A percentile compares a stretch with the other conserved stretches of the same genome.
Conservation (phyloP, 2,888 invertebrate species). For the Oxycera nigricornis region DNA sequence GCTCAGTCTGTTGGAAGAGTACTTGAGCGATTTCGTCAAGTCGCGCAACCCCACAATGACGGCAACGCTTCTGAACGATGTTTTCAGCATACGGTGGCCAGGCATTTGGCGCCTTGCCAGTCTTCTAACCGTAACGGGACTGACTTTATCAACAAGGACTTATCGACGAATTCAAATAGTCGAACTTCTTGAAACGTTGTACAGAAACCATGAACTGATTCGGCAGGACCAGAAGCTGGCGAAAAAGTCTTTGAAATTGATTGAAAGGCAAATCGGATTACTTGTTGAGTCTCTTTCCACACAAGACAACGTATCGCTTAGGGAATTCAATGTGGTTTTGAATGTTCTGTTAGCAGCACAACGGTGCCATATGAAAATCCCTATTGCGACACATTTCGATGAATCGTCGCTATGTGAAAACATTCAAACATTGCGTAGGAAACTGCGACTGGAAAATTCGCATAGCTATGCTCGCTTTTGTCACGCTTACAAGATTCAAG, state of each 20-base stretch:
- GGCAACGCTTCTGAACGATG: constrained; percentile 70
- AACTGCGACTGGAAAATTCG: constrained; percentile 50
- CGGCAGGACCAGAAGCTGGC: constrained; percentile 48
- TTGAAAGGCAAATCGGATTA: constrained; percentile 50
- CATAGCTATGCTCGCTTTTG: constrained; percentile 53
- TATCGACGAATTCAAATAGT: constrained; percentile 73
- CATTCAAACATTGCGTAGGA: constrained; percentile 51
- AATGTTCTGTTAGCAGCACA: constrained; percentile 50
- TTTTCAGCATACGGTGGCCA: constrained; percentile 71
- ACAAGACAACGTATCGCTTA: constrained; percentile 48
- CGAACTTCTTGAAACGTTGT: constrained; percentile 71
- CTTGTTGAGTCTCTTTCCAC: constrained; percentile 48
- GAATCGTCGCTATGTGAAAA: constrained; percentile 42
- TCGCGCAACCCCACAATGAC: constrained; percentile 63
- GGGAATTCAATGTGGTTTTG: constrained; percentile 52
- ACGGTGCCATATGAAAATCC: constrained; percentile 49
- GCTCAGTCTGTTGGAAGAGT: constrained; percentile 50
- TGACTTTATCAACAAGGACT: constrained; percentile 68
- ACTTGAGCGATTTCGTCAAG: constrained; percentile 53
- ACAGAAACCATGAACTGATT: constrained; percentile 63
- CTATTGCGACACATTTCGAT: constrained; percentile 37
- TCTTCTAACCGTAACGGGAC: constrained; percentile 67
- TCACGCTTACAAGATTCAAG: constrained; percentile 48
- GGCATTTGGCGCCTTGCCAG: constrained; percentile 69
- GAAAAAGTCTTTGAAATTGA: constrained; percentile 49